Evolutionary conservation across 2,888 invertebrate species (phyloP).

Genomic region (Hermodice carunculata): DNA sequence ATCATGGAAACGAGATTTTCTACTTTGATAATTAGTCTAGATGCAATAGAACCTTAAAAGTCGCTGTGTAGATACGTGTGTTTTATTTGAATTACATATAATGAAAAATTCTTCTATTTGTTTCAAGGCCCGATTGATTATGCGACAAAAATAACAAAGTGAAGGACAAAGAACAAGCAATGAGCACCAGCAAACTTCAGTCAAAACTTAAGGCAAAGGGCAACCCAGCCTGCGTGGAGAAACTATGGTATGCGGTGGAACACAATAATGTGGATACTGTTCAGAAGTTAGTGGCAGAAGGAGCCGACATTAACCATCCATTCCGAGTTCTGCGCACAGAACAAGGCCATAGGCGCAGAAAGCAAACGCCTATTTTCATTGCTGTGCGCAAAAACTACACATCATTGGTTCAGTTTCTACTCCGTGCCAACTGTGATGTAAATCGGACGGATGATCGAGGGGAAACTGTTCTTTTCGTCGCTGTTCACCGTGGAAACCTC

Average conservation of each 20-base stretch:
- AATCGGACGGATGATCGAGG: not conserved
- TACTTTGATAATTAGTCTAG: too few relatives aligned
- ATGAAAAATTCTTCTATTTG: too few relatives aligned
- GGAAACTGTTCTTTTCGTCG: not conserved
- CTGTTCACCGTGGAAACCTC: not conserved
- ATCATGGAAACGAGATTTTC: too few relatives aligned
- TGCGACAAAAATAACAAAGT: too few relatives aligned
- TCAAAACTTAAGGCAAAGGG: not conserved
- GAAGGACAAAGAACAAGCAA: too few relatives aligned
- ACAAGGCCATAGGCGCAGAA: not conserved
- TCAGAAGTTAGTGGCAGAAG: not conserved
- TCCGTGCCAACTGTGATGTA: not conserved
- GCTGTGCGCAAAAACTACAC: not conserved
- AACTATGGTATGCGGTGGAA: slow-evolving; percentile 7
- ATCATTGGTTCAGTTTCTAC: not conserved
- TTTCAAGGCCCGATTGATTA: too few relatives aligned
- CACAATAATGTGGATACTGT: not conserved
- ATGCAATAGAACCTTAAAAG: too few relatives aligned
- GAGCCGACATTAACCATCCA: slow-evolving; percentile 10
- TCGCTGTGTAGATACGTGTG: too few relatives aligned
- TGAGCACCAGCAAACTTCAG: too few relatives aligned
- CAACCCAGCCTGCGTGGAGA: not conserved
- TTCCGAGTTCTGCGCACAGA: not conserved
- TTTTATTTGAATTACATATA: too few relatives aligned
- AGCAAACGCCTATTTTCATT: not conserved